These are phyloP conservation scores for Acrossocheilus fasciatus DNA, from an alignment of 2,797 vertebrate genomes.

Conservation along the genomic window DNA sequence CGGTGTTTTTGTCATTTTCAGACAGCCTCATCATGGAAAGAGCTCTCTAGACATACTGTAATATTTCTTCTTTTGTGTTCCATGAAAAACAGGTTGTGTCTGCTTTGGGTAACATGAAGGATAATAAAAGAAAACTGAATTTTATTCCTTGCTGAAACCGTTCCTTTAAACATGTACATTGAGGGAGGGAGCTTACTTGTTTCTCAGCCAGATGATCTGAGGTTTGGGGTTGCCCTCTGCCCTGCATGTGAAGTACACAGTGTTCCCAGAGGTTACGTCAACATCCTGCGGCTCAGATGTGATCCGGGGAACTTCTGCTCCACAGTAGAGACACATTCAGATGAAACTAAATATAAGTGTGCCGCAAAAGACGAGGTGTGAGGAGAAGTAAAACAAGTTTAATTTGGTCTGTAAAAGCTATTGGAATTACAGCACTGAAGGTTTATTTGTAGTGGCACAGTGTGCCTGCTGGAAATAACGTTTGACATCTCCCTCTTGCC, in stretches of 20 bases:
- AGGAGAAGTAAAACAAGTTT: neutral
- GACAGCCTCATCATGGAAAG: neutral
- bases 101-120: neutral
- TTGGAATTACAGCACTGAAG: neutral
- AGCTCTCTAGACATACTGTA: neutral
- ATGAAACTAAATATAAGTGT: constrained; percentile 16
- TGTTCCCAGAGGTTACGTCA: constrained; percentile 96
- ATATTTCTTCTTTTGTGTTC: neutral
- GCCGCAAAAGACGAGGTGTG: neutral
- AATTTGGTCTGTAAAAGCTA: neutral
- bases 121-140: neutral
- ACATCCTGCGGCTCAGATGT: constrained; percentile 98
- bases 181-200: constrained; percentile 85
- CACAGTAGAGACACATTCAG: constrained; percentile 26
- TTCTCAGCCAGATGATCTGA: constrained; percentile 99
- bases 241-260: constrained; percentile 97
- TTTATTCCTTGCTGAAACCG: neutral
- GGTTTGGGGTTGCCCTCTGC: constrained; percentile 99
- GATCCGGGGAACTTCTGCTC: constrained; percentile 94
- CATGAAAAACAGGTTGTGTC: neutral
- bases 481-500: constrained; percentile 11
- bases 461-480: neutral
- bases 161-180: neutral
- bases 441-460: constrained; percentile 12
- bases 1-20: neutral